Percentiles rank a stretch among this genome's conserved stretches.
These are phyloP conservation scores for Psilopogon haemacephalus DNA, from an alignment of 2,113 vertebrate species.

Conservation along the genomic window DNA sequence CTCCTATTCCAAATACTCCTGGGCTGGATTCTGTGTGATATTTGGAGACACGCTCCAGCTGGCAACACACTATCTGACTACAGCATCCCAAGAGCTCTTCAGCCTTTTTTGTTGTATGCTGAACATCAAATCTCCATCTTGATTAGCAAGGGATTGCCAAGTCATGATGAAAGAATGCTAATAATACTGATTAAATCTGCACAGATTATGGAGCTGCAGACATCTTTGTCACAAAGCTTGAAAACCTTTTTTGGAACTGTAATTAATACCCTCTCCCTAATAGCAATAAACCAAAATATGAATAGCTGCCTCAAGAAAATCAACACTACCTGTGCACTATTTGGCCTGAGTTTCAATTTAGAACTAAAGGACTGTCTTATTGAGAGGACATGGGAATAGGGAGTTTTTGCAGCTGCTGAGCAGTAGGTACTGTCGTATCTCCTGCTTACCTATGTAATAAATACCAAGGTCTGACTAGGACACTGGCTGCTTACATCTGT, in stretches of 20 bases:
- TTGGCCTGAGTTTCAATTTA: background rate
- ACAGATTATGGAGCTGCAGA: constrained; percentile 18
- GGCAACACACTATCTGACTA: background rate
- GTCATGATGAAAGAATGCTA: constrained; percentile 56
- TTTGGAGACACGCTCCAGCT: background rate
- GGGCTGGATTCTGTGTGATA: background rate
- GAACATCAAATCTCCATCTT: constrained; percentile 28
- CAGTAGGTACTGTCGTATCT: background rate
- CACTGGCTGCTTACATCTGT: background rate
- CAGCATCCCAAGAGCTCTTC: background rate
- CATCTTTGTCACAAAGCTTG: constrained; percentile 43
- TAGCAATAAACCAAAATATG: constrained; percentile 32
- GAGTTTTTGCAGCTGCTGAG: background rate
- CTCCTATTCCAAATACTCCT: background rate
- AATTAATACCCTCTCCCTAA: constrained; percentile 19
- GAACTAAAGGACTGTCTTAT: background rate
- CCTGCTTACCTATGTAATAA: background rate
- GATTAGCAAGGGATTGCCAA: constrained; percentile 56
- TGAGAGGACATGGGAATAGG: background rate
- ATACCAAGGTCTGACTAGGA: background rate
- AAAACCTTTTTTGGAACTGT: constrained; percentile 44
- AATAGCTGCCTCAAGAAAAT: constrained; percentile 12
- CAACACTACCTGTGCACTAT: background rate
- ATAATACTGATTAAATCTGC: constrained; percentile 57
- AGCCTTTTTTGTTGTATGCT: background rate